These are phyloP conservation scores for Alexandromys fortis DNA, from an alignment of 2,113 vertebrate species.

Conservation along the genomic window DNA sequence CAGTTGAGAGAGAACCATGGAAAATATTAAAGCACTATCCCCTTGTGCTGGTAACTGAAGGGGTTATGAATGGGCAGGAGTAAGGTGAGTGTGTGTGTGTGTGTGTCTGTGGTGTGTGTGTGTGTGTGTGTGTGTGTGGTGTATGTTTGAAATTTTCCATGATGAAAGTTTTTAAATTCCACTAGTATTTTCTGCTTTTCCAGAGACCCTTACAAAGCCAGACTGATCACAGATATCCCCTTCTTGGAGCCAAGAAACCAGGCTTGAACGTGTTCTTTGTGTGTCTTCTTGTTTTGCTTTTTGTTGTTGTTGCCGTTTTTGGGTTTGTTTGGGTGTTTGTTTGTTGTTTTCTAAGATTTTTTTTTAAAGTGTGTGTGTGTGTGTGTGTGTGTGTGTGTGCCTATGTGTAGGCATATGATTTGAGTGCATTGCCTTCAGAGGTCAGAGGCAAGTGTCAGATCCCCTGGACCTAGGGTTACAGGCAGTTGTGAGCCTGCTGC, in stretches of 20 bases:
- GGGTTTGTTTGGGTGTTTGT: neutral
- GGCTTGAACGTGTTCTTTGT: neutral
- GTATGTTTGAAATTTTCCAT: neutral
- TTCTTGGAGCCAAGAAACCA: slow-evolving; percentile 9
- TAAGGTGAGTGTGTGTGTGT: neutral
- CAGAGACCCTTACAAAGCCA: slow-evolving; percentile 2
- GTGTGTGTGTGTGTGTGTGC: neutral
- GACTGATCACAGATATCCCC: neutral
- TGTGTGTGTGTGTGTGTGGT: neutral
- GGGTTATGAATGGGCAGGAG: neutral
- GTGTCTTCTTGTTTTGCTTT: neutral
- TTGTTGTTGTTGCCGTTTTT: neutral
- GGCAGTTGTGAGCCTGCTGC: neutral
- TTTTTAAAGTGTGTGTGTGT: neutral
- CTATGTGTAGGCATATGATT: neutral
- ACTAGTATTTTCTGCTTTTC: neutral
- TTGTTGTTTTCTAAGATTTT: neutral
- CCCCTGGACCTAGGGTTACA: neutral
- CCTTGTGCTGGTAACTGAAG: neutral
- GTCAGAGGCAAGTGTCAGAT: neutral
- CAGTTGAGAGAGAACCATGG: too few relatives aligned
- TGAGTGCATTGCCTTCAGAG: neutral
- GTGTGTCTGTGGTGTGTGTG: too few relatives aligned
- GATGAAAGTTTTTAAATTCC: slow-evolving; percentile 12
- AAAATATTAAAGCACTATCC: neutral